Evolutionary conservation across 2,113 vertebrate genomes (phyloP).

Genomic region (Cynoglossus semilaevis): DNA sequence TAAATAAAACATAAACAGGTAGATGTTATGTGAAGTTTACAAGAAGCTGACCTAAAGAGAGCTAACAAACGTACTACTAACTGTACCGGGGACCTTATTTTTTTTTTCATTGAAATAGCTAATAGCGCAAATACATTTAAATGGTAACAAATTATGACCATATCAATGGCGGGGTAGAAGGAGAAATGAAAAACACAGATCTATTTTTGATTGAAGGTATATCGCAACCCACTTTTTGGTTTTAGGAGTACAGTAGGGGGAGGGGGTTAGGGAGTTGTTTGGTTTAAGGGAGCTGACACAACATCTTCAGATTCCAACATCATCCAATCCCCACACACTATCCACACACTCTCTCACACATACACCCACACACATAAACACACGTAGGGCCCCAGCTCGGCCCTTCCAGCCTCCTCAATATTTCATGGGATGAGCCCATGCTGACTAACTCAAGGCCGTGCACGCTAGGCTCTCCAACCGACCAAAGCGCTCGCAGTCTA

Average conservation of each 20-base stretch:
- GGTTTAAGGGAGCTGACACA: conserved; percentile 67
- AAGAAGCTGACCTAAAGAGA: too few relatives aligned
- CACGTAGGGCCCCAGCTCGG: conserved; percentile 50
- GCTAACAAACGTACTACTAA: too few relatives aligned
- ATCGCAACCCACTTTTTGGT: conserved; percentile 62
- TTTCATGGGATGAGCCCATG: conserved; percentile 69
- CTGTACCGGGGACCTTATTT: too few relatives aligned
- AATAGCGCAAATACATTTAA: too few relatives aligned
- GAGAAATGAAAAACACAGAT: conserved; percentile 28
- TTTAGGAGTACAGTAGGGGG: conserved; percentile 51
- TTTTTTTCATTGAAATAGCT: too few relatives aligned
- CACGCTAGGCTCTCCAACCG: conserved; percentile 48
- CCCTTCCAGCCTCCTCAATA: conserved; percentile 70
- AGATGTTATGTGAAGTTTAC: too few relatives aligned
- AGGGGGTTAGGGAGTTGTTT: conserved; percentile 60
- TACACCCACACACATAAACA: conserved; percentile 23
- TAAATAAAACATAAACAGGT: too few relatives aligned
- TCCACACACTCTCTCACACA: conserved; percentile 30
- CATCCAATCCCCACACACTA: conserved; percentile 47
- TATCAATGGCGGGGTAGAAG: conserved; percentile 33
- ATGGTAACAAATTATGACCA: too few relatives aligned
- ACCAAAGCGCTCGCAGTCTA: conserved; percentile 50
- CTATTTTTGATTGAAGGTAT: conserved; percentile 57
- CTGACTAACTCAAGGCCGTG: conserved; percentile 72
- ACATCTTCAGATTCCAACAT: conserved; percentile 56